A percentile compares a stretch with the other conserved stretches of the same genome.
phyloP scores from a whole-genome alignment of 2,888 invertebrate genomes.

The Lypha dubia region DNA sequence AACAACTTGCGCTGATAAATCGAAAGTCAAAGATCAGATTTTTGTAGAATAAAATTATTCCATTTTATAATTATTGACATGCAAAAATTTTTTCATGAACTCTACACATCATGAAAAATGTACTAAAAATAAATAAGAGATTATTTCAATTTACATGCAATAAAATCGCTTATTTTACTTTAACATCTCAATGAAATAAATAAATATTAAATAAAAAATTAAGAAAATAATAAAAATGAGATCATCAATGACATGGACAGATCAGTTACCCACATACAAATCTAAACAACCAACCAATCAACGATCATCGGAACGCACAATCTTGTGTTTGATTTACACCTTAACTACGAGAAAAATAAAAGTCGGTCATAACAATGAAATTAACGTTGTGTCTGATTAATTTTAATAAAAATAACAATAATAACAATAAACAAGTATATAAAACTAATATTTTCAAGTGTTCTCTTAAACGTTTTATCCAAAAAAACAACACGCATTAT shows the following conservation, averaged over 20 bases:
- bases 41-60: slow-evolving; percentile 19
- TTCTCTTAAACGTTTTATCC: neutral
- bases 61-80: slow-evolving; percentile 16
- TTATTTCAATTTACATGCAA: slow-evolving; percentile 48
- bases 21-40: slow-evolving; percentile 51
- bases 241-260: slow-evolving; percentile 32
- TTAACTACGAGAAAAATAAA: slow-evolving; percentile 33
- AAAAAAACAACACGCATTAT: slow-evolving; percentile 29
- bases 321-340: slow-evolving; percentile 40
- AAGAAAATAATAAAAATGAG: slow-evolving; percentile 49
- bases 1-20: slow-evolving; percentile 30
- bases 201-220: slow-evolving; percentile 29
- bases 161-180: slow-evolving; percentile 54
- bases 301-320: neutral
- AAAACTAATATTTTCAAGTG: slow-evolving; percentile 20
- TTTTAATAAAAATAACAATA: slow-evolving; percentile 14
- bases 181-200: slow-evolving; percentile 55
- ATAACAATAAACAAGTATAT: neutral
- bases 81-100: slow-evolving; percentile 52
- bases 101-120: neutral
- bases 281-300: neutral
- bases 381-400: slow-evolving; percentile 24
- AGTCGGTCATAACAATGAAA: slow-evolving; percentile 22
- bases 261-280: slow-evolving; percentile 21
- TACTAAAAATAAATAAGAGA: slow-evolving; percentile 24